Evolutionary conservation across 2,113 vertebrate genomes (phyloP).

Genomic region (Egretta garzetta): DNA sequence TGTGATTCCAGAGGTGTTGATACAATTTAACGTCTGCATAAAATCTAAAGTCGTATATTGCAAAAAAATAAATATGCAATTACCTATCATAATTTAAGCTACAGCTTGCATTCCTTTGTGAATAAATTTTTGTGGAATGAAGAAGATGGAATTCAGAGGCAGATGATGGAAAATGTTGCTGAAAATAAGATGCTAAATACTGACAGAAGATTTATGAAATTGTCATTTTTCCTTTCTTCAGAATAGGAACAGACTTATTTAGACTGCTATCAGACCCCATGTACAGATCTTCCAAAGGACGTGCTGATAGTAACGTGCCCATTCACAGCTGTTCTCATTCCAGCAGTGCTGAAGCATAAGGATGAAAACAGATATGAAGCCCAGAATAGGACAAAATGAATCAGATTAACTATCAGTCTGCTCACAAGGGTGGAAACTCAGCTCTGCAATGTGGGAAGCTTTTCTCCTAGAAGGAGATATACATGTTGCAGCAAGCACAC

Average conservation of each 20-base stretch:
- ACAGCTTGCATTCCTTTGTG: not conserved
- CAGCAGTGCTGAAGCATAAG: slow-evolving; percentile 1
- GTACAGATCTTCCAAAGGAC: not conserved
- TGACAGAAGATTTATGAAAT: not conserved
- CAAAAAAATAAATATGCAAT: not conserved
- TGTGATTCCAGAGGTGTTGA: not conserved
- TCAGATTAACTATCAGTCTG: not conserved
- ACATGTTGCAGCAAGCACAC: not conserved
- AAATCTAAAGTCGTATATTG: not conserved
- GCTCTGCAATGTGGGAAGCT: not conserved
- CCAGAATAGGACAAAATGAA: slow-evolving; percentile 54
- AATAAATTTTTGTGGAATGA: not conserved
- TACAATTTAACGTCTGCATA: not conserved
- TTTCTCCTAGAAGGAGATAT: not conserved
- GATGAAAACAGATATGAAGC: slow-evolving; percentile 57
- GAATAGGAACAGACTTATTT: not conserved
- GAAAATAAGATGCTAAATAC: not conserved
- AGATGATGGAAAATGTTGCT: not conserved
- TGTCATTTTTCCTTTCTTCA: not conserved
- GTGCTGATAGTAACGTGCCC: not conserved
- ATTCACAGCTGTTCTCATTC: slow-evolving; percentile 67
- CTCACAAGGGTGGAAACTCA: not conserved
- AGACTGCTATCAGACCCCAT: not conserved
- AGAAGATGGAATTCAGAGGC: not conserved
- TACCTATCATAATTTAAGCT: not conserved